Conservation (phyloP, 2,888 invertebrate species). For the Drosophila kambysellisi region DNA sequence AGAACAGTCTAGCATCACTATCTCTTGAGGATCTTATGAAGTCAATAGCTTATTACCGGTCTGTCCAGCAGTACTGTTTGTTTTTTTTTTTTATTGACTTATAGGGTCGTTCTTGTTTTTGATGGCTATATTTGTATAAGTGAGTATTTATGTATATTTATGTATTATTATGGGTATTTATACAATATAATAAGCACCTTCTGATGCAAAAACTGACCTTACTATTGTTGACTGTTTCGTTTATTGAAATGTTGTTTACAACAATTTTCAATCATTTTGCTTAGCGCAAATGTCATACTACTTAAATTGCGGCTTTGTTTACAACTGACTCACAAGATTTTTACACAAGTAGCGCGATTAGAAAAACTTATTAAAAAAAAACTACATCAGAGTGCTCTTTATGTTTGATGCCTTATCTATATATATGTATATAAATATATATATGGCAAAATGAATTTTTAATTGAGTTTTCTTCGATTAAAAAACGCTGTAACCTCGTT, state of each 20-base stretch:
- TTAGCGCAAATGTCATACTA: conserved; percentile 3
- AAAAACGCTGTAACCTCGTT: conserved; percentile 15
- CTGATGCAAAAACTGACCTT: conserved; percentile 62
- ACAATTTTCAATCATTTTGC: conserved; percentile 15
- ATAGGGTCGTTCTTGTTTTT: background rate
- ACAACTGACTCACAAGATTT: conserved; percentile 7
- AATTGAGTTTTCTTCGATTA: background rate
- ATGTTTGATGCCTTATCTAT: background rate
- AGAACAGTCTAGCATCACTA: conserved; percentile 13
- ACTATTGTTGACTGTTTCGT: conserved; percentile 34
- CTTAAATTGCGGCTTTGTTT: conserved; percentile 13
- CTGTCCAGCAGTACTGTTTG: background rate
- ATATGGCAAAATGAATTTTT: background rate
- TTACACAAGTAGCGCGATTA: conserved; percentile 4
- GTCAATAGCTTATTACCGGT: conserved; percentile 44
- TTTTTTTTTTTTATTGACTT: background rate
- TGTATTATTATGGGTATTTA: background rate
- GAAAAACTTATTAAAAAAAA: conserved; percentile 6
- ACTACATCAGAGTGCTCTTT: background rate
- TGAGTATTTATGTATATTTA: background rate
- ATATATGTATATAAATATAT: background rate
- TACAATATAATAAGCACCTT: conserved; percentile 21
- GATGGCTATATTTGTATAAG: conserved; percentile 6
- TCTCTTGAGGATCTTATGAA: conserved; percentile 39
- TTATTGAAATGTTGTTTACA: conserved; percentile 44